Evolutionary conservation across 2,113 vertebrate species (phyloP).

Genomic region (Pagrus major): DNA sequence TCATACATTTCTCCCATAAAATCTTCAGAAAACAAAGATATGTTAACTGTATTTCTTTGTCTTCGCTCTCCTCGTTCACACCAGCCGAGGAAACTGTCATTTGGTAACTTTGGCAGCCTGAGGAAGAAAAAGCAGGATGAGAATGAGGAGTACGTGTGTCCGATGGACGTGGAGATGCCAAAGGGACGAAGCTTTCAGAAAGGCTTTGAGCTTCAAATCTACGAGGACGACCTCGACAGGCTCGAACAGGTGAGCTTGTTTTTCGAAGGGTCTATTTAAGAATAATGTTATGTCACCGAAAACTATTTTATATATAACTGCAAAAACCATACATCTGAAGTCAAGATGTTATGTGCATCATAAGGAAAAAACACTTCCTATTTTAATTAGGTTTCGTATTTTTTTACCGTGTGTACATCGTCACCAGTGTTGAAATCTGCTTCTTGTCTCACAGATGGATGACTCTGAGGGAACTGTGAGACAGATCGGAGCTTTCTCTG

Average conservation of each 20-base stretch:
- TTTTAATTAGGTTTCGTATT: not conserved
- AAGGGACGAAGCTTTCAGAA: constrained; percentile 90
- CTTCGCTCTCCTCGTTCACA: not conserved
- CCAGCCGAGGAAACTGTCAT: constrained; percentile 94
- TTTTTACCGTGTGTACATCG: not conserved
- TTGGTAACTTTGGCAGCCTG: constrained; percentile 93
- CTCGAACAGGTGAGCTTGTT: constrained; percentile 89
- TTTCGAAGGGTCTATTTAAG: not conserved
- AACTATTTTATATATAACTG: not conserved
- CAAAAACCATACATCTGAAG: not conserved
- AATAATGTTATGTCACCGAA: not conserved
- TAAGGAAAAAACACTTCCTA: not conserved
- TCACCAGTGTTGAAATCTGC: not conserved
- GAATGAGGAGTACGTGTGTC: constrained; percentile 95
- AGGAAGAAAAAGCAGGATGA: constrained; percentile 96
- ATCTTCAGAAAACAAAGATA: no score
- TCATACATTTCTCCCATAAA: no score
- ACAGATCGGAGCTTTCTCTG: constrained; percentile 97
- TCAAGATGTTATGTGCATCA: not conserved
- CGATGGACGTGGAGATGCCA: constrained; percentile 94
- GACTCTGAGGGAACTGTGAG: constrained; percentile 98
- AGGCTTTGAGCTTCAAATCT: constrained; percentile 90
- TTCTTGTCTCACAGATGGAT: constrained; percentile 89
- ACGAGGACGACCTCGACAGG: constrained; percentile 94
- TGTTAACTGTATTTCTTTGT: not conserved